Conservation (phyloP, 2,888 invertebrate genomes). For the Nemoura dubitans region DNA sequence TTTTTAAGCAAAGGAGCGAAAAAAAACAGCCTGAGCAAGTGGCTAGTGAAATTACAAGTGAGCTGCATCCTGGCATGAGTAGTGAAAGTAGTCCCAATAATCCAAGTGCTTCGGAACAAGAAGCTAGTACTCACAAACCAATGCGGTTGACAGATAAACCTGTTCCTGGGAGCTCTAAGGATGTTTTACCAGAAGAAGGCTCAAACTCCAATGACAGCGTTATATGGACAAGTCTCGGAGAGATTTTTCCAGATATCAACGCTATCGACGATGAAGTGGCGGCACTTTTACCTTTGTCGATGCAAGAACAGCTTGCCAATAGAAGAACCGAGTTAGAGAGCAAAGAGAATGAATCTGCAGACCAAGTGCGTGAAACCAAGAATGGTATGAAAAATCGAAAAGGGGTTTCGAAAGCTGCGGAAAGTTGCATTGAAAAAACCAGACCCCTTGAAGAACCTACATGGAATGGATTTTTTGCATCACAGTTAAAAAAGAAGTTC, state of each 20-base stretch:
- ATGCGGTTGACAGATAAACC: neutral
- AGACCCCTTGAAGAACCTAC: neutral
- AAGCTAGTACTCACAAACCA: neutral
- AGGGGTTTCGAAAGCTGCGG: conserved; percentile 44
- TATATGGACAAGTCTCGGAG: conserved; percentile 55
- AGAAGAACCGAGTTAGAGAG: conserved; percentile 47
- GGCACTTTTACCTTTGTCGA: conserved; percentile 58
- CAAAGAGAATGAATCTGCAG: conserved; percentile 43
- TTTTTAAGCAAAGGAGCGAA: conserved; percentile 54
- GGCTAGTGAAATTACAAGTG: neutral
- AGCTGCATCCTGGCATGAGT: neutral
- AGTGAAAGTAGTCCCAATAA: neutral
- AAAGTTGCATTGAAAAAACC: conserved; percentile 9
- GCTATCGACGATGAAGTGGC: conserved; percentile 59
- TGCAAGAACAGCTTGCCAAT: conserved; percentile 56
- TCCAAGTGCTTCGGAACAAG: neutral
- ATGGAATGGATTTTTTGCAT: neutral
- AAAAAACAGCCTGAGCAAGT: conserved; percentile 47
- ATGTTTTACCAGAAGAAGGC: neutral
- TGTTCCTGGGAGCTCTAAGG: neutral
- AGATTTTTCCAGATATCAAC: conserved; percentile 61
- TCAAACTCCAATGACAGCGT: conserved; percentile 38
- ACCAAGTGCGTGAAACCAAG: neutral
- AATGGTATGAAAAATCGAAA: conserved; percentile 45
- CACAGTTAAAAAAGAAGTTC: neutral